phyloP scores from a whole-genome alignment of 2,113 vertebrate species.

The Thomomys bottae region DNA sequence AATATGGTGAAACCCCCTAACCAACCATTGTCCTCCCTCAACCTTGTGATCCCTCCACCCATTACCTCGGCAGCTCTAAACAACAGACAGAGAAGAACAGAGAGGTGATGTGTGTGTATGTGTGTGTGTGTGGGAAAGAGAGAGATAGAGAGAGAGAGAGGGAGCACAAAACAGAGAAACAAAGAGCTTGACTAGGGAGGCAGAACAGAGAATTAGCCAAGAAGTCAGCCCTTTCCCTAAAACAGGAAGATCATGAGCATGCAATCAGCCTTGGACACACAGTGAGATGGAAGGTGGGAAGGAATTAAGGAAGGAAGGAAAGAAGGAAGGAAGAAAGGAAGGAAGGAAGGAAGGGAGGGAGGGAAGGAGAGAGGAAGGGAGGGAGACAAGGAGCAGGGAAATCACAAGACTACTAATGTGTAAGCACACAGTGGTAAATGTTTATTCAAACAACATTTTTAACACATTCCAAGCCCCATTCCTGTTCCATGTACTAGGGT shows the following conservation, averaged over 20 bases:
- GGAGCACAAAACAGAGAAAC: too few relatives aligned
- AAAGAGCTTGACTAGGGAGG: too few relatives aligned
- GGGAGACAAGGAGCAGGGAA: not conserved
- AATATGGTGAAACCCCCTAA: not conserved
- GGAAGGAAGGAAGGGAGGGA: too few relatives aligned
- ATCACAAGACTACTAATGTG: not conserved
- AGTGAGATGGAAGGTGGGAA: too few relatives aligned
- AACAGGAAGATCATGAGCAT: not conserved
- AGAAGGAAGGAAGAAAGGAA: too few relatives aligned
- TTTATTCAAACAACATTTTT: conserved; percentile 16
- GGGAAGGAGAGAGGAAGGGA: too few relatives aligned
- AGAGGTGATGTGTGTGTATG: too few relatives aligned
- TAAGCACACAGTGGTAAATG: not conserved
- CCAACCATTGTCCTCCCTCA: not conserved
- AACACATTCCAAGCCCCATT: not conserved
- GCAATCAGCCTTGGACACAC: not conserved
- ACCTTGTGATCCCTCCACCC: not conserved
- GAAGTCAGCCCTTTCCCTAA: not conserved
- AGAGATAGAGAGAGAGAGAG: too few relatives aligned
- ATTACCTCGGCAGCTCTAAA: not conserved
- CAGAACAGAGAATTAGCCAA: not conserved
- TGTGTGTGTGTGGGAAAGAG: too few relatives aligned
- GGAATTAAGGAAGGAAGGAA: too few relatives aligned
- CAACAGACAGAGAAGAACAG: not conserved
- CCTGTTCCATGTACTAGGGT: not conserved